Evolutionary conservation across 2,797 vertebrate genomes (phyloP), one percentile per base, ranked within the genome.

Genomic region (Enoplosus armatus): DNA sequence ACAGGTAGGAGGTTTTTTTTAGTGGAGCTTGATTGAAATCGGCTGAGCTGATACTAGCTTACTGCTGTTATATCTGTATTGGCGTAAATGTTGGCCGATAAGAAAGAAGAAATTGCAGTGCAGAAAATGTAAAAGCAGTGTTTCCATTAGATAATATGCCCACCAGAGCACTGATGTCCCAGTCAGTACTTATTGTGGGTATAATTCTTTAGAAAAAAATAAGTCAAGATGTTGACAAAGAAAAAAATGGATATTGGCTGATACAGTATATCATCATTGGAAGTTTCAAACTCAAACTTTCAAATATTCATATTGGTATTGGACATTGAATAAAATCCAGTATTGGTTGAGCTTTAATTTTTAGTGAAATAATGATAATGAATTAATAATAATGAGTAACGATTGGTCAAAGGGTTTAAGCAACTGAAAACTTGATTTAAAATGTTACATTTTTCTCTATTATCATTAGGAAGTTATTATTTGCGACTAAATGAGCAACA

Each of bases 1-100:
- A 96, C 97, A 95, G 98, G 98, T 98, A 92, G 33, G 79, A n/a
- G 16, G 41, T 41, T 22, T 18, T 66, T 37, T 14, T n/a, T 15
- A 35, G 2, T 3, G 35, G 11, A 33, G 45, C 1, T 15, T 6
- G 31, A 26, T 12, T 4, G 20, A 41, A 31, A 43, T 29, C 29
- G 9, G 10, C 16, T 0, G 6, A 0, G 16, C n/a, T 27, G 4
- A 14, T 66, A 20, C 20, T 45, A 8, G 18, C 18, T 20, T 6
- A 9, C 31, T 37, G 10, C 15, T 51, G 1, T 66, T 53, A 0
- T 47, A 45, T 20, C 6, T 55, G 37, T 54, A 22, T n/a, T 66
- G 11, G 50, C 4, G 1, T 27, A 18, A 7, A n/a, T 35, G 14
- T 54, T 27, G 15, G 15, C 15, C 3, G 2, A 54, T 35, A 39